phyloP scores from a whole-genome alignment of 2,797 vertebrate genomes.

The Pteronotus mesoamericanus region DNA sequence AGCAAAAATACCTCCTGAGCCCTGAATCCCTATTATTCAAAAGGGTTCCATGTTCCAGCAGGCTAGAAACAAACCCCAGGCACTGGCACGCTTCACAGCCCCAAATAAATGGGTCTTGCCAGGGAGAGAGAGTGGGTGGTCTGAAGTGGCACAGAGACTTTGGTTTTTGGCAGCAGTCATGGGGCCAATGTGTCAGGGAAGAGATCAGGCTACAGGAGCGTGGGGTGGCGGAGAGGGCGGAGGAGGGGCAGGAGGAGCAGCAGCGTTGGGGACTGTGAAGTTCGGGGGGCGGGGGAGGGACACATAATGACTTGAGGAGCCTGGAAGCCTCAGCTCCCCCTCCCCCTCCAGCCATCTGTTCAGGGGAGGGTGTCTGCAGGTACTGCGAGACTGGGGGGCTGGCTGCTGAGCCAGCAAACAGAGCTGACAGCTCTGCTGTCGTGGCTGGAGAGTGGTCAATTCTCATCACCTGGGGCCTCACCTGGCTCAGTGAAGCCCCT shows the following conservation, averaged over 20 bases:
- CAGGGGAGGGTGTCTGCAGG: neutral
- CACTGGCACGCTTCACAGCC: neutral
- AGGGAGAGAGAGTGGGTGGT: neutral
- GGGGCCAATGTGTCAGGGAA: conserved; percentile 6
- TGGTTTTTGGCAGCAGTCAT: neutral
- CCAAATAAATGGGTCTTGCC: conserved; percentile 12
- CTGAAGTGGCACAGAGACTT: conserved; percentile 9
- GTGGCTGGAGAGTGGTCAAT: neutral
- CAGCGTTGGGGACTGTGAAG: rapidly evolving
- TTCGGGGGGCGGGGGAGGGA: no score
- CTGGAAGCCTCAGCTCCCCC: neutral
- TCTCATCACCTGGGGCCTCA: neutral
- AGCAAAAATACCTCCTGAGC: neutral
- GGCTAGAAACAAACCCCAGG: neutral
- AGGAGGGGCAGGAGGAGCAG: neutral
- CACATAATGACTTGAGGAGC: neutral
- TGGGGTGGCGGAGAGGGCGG: neutral
- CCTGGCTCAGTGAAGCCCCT: neutral
- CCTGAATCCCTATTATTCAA: neutral
- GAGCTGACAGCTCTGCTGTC: neutral
- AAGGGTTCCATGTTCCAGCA: neutral
- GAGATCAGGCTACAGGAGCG: neutral
- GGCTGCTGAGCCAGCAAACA: neutral
- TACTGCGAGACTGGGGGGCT: neutral
- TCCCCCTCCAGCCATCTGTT: conserved; percentile 51